phyloP scores from a whole-genome alignment of 2,797 vertebrate genomes.

The Tamandua tetradactyla region DNA sequence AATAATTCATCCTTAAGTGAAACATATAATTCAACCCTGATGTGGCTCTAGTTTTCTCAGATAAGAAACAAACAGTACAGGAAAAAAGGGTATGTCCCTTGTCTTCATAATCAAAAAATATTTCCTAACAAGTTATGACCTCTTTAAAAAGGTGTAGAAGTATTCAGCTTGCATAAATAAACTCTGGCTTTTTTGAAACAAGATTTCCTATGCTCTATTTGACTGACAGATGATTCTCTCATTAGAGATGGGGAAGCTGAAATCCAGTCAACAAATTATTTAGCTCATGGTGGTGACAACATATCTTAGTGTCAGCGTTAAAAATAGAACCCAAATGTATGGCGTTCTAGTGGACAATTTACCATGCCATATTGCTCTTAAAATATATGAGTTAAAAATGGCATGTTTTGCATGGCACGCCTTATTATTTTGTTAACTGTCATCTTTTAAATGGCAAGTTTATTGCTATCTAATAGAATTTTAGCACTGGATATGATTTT shows the following conservation, averaged over 20 bases:
- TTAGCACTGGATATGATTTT: background rate
- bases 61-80: background rate
- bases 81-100: background rate
- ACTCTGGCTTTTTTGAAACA: background rate
- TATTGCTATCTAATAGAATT: background rate
- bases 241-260: background rate
- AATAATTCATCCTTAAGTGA: background rate
- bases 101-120: background rate
- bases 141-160: background rate
- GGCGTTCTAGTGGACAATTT: background rate
- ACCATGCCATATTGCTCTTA: background rate
- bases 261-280: background rate
- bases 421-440: background rate
- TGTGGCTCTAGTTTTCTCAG: background rate
- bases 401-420: background rate
- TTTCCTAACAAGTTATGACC: background rate
- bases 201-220: background rate
- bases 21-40: background rate
- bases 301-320: background rate
- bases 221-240: background rate
- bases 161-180: background rate
- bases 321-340: background rate
- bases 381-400: background rate
- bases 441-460: background rate
- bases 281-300: background rate